A percentile compares a stretch with the other conserved stretches of the same genome.
Conservation (phyloP, 2,797 vertebrate genomes). For the Rhodeus uyekii region DNA sequence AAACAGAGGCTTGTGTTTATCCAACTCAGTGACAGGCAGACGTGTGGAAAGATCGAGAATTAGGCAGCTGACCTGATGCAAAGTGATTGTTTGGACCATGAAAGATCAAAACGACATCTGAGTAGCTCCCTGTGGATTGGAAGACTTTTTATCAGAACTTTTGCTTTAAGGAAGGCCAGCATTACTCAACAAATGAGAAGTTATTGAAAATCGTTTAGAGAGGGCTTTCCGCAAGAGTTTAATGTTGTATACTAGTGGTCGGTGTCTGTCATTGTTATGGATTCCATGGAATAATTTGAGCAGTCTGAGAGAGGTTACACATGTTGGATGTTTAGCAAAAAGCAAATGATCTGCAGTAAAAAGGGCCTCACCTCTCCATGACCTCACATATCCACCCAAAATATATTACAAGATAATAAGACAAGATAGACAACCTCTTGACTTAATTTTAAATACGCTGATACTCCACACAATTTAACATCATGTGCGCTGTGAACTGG, state of each 20-base stretch:
- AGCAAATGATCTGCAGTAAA: slow-evolving; percentile 36
- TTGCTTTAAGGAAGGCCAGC: neutral
- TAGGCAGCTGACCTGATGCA: slow-evolving; percentile 14
- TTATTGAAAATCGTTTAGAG: neutral
- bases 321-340: slow-evolving; percentile 48
- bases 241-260: slow-evolving; percentile 21
- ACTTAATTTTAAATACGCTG: slow-evolving; percentile 12
- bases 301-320: slow-evolving; percentile 37
- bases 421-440: slow-evolving; percentile 9
- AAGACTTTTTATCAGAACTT: neutral
- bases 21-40: slow-evolving; percentile 20
- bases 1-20: slow-evolving; percentile 49
- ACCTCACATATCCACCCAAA: slow-evolving; percentile 22
- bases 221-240: slow-evolving; percentile 25
- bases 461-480: slow-evolving; percentile 4
- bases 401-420: neutral
- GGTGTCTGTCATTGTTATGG: slow-evolving; percentile 48
- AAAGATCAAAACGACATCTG: neutral
- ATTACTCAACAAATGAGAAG: neutral
- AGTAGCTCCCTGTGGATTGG: neutral
- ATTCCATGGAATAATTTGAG: slow-evolving; percentile 40
- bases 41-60: slow-evolving; percentile 22
- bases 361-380: slow-evolving; percentile 9
- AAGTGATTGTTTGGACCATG: slow-evolving; percentile 21
- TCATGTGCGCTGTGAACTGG: neutral